Conservation (phyloP, 2,113 vertebrate species). For the Zingel zingel region DNA sequence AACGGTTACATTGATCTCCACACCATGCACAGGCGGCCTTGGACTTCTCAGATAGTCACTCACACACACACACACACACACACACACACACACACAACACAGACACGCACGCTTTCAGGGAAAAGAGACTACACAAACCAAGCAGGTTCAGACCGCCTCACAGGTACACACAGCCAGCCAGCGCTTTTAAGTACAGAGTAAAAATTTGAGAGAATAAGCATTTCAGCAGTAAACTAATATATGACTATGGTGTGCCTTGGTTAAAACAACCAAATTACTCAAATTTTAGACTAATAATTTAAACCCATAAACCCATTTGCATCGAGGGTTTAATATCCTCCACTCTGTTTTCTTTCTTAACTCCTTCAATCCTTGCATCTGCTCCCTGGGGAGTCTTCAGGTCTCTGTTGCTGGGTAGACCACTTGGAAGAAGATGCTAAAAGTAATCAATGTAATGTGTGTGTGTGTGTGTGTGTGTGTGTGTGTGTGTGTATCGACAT, state of each 20-base stretch:
- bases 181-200: neutral
- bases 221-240: slow-evolving; percentile 11
- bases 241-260: neutral
- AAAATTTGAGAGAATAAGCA: neutral
- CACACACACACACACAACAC: slow-evolving; percentile 19
- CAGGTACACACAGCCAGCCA: slow-evolving; percentile 11
- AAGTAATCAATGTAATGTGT: slow-evolving; percentile 68
- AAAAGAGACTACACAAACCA: slow-evolving; percentile 29
- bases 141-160: slow-evolving; percentile 9
- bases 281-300: slow-evolving; percentile 12
- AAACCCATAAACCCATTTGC: slow-evolving; percentile 39
- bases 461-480: too few relatives aligned
- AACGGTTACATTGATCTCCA: slow-evolving; percentile 79
- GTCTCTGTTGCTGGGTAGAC: slow-evolving; percentile 45
- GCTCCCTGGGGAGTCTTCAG: slow-evolving; percentile 54
- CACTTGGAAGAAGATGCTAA: slow-evolving; percentile 61
- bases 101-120: slow-evolving; percentile 3
- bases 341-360: slow-evolving; percentile 42
- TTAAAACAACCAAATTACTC: slow-evolving; percentile 26
- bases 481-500: slow-evolving; percentile 63
- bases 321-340: slow-evolving; percentile 38
- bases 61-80: slow-evolving; percentile 16
- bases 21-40: slow-evolving; percentile 76
- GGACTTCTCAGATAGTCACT: slow-evolving; percentile 68
- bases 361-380: slow-evolving; percentile 36